Percentiles rank a stretch among this genome's conserved stretches.
Evolutionary conservation across 2,797 vertebrate species (phyloP).

Genomic region (Chrosomus eos): DNA sequence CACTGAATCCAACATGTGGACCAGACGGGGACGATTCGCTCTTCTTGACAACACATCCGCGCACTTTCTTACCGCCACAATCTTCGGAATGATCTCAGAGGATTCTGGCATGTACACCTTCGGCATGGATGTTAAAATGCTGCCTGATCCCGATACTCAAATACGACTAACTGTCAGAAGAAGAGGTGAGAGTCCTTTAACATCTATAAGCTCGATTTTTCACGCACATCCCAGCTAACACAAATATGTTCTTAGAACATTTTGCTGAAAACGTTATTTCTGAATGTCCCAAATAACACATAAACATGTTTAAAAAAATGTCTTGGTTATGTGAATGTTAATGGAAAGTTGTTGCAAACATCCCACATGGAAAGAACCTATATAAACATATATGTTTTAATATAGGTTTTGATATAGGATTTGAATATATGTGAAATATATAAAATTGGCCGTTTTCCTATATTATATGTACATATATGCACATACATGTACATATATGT

Average conservation of each 20-base stretch:
- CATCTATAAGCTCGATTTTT: neutral
- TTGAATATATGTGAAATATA: too few relatives aligned
- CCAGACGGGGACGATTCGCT: neutral
- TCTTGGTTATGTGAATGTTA: neutral
- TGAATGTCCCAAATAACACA: neutral
- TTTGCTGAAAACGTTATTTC: neutral
- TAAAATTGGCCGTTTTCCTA: too few relatives aligned
- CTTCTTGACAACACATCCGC: neutral
- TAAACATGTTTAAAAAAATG: too few relatives aligned
- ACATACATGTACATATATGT: too few relatives aligned
- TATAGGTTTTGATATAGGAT: too few relatives aligned
- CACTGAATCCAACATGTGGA: neutral
- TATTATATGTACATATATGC: too few relatives aligned
- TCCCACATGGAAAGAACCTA: too few relatives aligned
- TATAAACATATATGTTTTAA: too few relatives aligned
- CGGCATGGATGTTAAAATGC: neutral
- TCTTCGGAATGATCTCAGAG: neutral
- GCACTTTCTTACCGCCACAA: neutral
- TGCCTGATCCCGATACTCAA: neutral
- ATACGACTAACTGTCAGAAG: neutral
- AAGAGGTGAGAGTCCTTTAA: neutral
- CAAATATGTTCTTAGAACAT: too few relatives aligned
- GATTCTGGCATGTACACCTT: neutral
- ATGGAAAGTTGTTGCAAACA: neutral
- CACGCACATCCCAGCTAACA: neutral